Conservation (phyloP, 1,140 invertebrate genomes). For the Gonatopus flavifemur region DNA sequence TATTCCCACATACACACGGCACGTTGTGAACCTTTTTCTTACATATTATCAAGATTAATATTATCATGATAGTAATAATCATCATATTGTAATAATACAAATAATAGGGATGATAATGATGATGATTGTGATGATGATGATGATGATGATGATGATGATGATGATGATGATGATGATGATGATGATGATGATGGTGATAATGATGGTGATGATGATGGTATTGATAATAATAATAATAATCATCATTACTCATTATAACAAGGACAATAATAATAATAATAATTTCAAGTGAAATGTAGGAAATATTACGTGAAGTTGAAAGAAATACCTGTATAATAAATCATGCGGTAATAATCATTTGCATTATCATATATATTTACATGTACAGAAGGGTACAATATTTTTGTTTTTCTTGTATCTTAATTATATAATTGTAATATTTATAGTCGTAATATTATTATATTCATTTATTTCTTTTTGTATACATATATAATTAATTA, state of each 20-base stretch:
- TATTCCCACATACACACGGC: conserved; percentile 82
- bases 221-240: conserved; percentile 37
- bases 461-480: conserved; percentile 54
- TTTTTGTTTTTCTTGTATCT: conserved; percentile 42
- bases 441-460: conserved; percentile 57
- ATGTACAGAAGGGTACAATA: conserved; percentile 58
- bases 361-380: conserved; percentile 57
- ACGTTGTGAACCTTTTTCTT: conserved; percentile 83
- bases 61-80: conserved; percentile 53
- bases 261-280: conserved; percentile 27
- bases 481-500: conserved; percentile 58
- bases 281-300: neutral
- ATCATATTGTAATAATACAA: conserved; percentile 31
- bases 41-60: conserved; percentile 64
- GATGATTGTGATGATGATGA: conserved; percentile 5
- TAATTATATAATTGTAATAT: conserved; percentile 52
- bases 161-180: conserved; percentile 19
- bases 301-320: conserved; percentile 25
- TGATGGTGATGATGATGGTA: neutral
- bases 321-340: conserved; percentile 49
- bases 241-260: conserved; percentile 22
- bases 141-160: conserved; percentile 20
- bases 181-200: neutral
- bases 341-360: conserved; percentile 56
- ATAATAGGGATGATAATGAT: conserved; percentile 27